Conservation (phyloP, 2,888 invertebrate species). For the Patella depressa region DNA sequence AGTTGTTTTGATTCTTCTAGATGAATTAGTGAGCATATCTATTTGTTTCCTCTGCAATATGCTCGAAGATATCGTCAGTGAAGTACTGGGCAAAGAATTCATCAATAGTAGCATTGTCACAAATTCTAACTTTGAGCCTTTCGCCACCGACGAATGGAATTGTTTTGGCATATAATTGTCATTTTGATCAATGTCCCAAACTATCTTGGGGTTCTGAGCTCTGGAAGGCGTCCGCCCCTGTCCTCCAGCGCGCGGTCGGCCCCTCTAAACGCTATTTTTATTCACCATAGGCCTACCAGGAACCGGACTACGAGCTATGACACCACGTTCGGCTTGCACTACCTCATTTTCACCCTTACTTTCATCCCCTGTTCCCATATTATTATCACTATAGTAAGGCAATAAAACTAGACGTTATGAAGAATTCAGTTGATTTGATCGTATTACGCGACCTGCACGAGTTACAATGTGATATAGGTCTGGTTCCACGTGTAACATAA, state of each 20-base stretch:
- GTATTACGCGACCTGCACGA: too few species aligned
- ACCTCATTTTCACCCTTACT: neutral
- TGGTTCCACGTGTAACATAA: too few species aligned
- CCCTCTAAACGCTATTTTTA: too few species aligned
- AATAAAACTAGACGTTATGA: neutral
- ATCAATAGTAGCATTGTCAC: neutral
- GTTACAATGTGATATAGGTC: too few species aligned
- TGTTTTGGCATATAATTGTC: neutral
- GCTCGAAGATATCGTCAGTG: constrained; percentile 4
- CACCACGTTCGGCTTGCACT: neutral
- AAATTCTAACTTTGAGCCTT: neutral
- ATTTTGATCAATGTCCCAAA: neutral
- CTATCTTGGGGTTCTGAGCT: neutral
- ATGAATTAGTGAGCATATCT: constrained; percentile 9
- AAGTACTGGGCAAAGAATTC: constrained; percentile 11
- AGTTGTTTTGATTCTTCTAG: neutral
- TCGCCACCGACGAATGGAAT: neutral
- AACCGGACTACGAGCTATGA: neutral
- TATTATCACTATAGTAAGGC: neutral
- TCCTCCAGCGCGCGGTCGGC: too few species aligned
- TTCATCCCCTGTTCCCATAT: neutral
- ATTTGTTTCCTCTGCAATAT: constrained; percentile 16
- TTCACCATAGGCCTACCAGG: neutral
- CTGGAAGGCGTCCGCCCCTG: neutral
- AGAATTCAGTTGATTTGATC: too few species aligned